phyloP scores from a whole-genome alignment of 2,888 invertebrate species.

The Listrodromus nycthemerus region DNA sequence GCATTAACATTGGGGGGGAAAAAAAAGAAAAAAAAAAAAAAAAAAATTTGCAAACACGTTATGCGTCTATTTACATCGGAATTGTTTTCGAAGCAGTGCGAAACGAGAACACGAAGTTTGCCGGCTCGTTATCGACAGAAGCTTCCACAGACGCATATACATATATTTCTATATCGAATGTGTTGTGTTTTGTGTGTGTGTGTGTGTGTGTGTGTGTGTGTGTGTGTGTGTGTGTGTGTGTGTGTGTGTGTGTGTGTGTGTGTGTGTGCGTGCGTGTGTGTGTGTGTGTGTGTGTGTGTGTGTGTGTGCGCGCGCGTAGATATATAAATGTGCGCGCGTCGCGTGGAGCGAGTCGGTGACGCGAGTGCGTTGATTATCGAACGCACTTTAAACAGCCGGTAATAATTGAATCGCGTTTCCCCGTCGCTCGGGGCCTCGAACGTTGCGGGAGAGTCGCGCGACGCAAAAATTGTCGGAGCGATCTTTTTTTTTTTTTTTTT shows the following conservation, averaged over 20 bases:
- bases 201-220: not conserved
- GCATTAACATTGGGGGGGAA: not conserved
- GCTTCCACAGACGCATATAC: not conserved
- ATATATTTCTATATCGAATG: not conserved
- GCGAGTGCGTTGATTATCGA: slow-evolving; percentile 34
- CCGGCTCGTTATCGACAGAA: slow-evolving; percentile 25
- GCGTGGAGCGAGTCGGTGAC: slow-evolving; percentile 22
- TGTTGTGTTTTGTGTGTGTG: not conserved
- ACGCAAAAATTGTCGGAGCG: not conserved
- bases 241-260: not conserved
- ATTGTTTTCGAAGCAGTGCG: not conserved
- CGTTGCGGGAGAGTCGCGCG: not conserved
- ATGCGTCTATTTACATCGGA: not conserved
- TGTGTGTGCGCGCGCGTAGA: not conserved
- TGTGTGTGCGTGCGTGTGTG: not conserved
- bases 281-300: not conserved
- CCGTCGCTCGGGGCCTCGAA: not conserved
- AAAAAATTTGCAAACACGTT: too few species aligned
- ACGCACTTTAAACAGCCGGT: slow-evolving; percentile 32
- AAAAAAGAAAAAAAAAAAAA: too few species aligned
- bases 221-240: not conserved
- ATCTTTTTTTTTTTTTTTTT: too few species aligned
- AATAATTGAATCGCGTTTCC: slow-evolving; percentile 23
- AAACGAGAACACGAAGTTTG: slow-evolving; percentile 17
- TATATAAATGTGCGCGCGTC: too few species aligned